Percentiles rank a stretch among this genome's conserved stretches.
These are phyloP conservation scores for Nycticorax nycticorax DNA, from an alignment of 2,113 vertebrate genomes.

Conservation along the genomic window DNA sequence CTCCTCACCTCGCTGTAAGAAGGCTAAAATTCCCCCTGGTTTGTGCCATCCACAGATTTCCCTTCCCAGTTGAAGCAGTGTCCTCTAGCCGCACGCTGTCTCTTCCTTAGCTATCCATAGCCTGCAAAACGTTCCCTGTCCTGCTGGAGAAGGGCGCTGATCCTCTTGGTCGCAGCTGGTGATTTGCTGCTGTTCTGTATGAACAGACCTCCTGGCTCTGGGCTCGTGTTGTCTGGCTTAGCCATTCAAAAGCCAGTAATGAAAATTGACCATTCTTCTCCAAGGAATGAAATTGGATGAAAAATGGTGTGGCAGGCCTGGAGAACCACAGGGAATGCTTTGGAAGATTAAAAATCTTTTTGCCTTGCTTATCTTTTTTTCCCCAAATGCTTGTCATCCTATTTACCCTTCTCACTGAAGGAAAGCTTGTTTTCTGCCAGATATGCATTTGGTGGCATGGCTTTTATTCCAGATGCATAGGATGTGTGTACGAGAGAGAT, in stretches of 20 bases:
- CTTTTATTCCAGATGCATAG: conserved; percentile 25
- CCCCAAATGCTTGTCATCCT: background rate
- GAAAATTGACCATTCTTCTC: background rate
- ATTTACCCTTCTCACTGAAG: background rate
- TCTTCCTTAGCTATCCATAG: background rate
- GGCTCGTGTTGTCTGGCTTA: background rate
- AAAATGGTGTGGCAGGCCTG: background rate
- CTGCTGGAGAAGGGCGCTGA: background rate
- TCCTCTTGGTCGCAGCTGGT: background rate
- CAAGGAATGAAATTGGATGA: background rate
- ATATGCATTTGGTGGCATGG: background rate
- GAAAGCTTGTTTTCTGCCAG: background rate
- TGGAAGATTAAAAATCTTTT: background rate
- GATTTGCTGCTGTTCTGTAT: background rate
- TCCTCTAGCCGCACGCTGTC: background rate
- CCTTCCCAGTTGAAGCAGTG: background rate
- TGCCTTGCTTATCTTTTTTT: background rate
- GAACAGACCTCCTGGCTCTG: background rate
- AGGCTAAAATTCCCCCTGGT: background rate
- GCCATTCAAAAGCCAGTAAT: background rate
- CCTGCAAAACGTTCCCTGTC: background rate
- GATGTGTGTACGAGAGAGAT: conserved; percentile 25
- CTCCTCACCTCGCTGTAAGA: fast-evolving
- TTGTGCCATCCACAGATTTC: background rate
- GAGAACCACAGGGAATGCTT: background rate